Conservation (phyloP, 64 coral and sea anemone species). For the Actinia equina region DNA sequence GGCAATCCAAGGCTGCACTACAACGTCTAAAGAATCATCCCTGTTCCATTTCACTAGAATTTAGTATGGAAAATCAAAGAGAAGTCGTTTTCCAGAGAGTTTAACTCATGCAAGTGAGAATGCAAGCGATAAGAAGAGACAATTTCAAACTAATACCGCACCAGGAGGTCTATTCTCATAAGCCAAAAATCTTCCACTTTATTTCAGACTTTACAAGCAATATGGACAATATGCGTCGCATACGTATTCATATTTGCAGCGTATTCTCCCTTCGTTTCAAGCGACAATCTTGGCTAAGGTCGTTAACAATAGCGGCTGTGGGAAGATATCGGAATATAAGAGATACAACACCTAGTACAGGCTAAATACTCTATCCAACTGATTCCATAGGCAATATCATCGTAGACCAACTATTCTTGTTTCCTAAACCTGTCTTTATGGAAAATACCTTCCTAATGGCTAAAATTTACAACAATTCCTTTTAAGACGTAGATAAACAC, state of each 20-base stretch:
- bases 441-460: background rate
- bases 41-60: background rate
- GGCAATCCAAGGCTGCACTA: background rate
- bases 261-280: background rate
- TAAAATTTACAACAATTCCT: too few species aligned
- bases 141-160: background rate
- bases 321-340: slow-evolving; percentile 29
- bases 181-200: background rate
- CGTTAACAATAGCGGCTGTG: slow-evolving; percentile 30
- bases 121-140: background rate
- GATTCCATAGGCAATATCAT: slow-evolving; percentile 18
- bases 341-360: slow-evolving; percentile 5
- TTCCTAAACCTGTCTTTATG: background rate
- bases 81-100: background rate
- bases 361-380: background rate
- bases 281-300: slow-evolving; percentile 12
- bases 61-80: background rate
- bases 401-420: background rate
- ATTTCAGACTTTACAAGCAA: slow-evolving; percentile 10
- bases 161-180: background rate
- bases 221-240: slow-evolving; percentile 1
- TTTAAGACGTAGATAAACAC: background rate
- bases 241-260: slow-evolving; percentile 12
- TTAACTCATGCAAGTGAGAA: background rate
- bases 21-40: background rate